phyloP scores from a whole-genome alignment of 2,797 vertebrate genomes.

The Falco cherrug region DNA sequence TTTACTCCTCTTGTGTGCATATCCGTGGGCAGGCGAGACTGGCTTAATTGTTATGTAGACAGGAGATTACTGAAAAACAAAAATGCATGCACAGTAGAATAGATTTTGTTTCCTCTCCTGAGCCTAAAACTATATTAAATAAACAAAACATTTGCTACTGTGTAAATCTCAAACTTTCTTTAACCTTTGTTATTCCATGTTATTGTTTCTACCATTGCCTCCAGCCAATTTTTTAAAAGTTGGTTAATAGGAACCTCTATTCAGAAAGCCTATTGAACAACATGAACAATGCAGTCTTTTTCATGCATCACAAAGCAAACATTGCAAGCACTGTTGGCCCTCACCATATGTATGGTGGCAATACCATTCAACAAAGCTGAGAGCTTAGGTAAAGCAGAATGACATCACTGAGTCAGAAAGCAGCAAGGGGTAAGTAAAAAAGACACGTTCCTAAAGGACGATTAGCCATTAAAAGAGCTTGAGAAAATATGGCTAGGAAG shows the following conservation, averaged over 20 bases:
- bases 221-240: not conserved
- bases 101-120: not conserved
- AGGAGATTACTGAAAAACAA: not conserved
- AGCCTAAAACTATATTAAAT: not conserved
- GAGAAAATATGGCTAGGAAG: slow-evolving; percentile 10
- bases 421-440: not conserved
- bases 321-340: not conserved
- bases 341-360: not conserved
- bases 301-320: slow-evolving; percentile 1
- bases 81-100: not conserved
- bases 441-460: not conserved
- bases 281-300: not conserved
- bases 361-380: not conserved
- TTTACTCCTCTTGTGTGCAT: not conserved
- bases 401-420: not conserved
- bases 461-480: not conserved
- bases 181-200: not conserved
- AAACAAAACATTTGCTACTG: not conserved
- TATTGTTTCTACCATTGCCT: not conserved
- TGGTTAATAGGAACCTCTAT: not conserved
- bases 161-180: not conserved
- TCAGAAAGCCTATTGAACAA: slow-evolving; percentile 17
- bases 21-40: not conserved
- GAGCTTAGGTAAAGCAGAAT: not conserved
- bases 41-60: not conserved